Percentiles rank a stretch among this genome's conserved stretches.
These are phyloP conservation scores for Cyphomyrus plagiostoma DNA, from an alignment of 2,113 vertebrate species.

Conservation along the genomic window DNA sequence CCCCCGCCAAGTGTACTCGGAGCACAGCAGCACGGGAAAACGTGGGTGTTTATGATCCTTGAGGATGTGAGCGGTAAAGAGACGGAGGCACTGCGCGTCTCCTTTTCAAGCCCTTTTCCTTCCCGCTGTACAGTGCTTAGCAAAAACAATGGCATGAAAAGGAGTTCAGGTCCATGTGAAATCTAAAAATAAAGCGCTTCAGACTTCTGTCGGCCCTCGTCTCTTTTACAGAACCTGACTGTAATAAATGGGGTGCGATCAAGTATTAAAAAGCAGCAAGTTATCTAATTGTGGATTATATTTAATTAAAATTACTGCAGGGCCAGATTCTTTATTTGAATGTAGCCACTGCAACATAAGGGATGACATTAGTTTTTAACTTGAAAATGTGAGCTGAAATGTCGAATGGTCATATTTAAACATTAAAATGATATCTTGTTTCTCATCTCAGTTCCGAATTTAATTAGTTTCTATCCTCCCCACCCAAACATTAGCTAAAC, in stretches of 20 bases:
- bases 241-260: not conserved
- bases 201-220: not conserved
- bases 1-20: not conserved
- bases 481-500: not conserved
- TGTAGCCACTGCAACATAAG: too few species aligned
- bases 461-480: not conserved
- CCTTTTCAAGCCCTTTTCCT: not conserved
- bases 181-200: not conserved
- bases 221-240: not conserved
- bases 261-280: not conserved
- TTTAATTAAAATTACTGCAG: not conserved
- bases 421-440: not conserved
- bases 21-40: not conserved
- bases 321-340: too few species aligned
- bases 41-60: not conserved
- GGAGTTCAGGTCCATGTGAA: not conserved
- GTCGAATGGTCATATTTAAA: not conserved
- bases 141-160: not conserved
- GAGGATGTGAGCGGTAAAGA: not conserved
- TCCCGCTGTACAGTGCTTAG: not conserved
- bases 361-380: not conserved
- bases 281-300: not conserved
- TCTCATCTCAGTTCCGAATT: not conserved
- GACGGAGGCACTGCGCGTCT: not conserved
- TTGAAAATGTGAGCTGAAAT: not conserved